Evolutionary conservation across 2,888 invertebrate genomes (phyloP).

Genomic region (Pasiphila rectangulata): DNA sequence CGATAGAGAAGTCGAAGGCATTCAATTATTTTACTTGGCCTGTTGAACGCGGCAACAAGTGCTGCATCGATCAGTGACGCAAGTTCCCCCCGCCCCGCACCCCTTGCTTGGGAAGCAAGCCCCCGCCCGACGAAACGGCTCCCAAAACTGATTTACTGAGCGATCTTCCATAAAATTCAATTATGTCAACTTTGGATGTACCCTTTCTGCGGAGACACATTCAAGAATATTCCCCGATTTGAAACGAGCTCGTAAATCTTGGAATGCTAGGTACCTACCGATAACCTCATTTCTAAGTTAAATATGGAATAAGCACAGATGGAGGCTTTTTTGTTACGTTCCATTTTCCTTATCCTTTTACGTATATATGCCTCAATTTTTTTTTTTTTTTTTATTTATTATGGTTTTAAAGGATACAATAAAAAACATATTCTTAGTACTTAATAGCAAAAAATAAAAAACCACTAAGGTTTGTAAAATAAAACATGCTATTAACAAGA

Average conservation of each 20-base stretch:
- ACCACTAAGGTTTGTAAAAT: no score
- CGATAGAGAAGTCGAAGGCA: slow-evolving; percentile 32
- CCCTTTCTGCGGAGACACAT: slow-evolving; percentile 26
- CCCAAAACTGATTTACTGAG: slow-evolving; percentile 53
- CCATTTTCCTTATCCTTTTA: no score
- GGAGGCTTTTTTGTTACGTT: no score
- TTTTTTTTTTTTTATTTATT: no score
- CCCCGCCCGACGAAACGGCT: slow-evolving; percentile 39
- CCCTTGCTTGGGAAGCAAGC: slow-evolving; percentile 23
- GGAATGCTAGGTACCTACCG: not conserved
- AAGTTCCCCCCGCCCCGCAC: slow-evolving; percentile 42
- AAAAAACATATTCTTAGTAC: no score
- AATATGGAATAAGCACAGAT: no score
- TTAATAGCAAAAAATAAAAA: no score
- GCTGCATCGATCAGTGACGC: slow-evolving; percentile 76
- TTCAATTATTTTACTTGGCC: slow-evolving; percentile 52
- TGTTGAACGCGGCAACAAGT: slow-evolving; percentile 77
- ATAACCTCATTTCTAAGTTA: no score
- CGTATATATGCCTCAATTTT: no score
- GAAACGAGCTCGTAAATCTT: slow-evolving; percentile 7
- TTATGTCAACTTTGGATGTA: slow-evolving; percentile 30
- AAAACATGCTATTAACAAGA: no score
- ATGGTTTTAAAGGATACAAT: no score
- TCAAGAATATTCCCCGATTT: slow-evolving; percentile 22
- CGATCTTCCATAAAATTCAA: slow-evolving; percentile 47